Conservation (phyloP, 2,888 invertebrate genomes). For the Gonocerus acuteangulatus region DNA sequence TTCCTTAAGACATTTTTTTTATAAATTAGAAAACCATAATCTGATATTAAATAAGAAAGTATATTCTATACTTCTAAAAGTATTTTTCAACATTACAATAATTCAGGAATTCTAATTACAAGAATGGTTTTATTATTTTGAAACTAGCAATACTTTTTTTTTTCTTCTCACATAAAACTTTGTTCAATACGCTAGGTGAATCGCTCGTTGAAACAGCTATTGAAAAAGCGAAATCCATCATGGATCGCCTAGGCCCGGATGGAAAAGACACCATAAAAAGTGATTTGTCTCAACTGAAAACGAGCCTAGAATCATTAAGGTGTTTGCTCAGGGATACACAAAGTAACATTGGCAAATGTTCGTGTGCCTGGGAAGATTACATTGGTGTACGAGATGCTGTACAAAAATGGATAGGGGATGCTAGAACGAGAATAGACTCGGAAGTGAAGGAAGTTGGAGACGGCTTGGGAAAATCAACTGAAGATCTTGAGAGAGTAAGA, state of each 20-base stretch:
- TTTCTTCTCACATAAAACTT: background rate
- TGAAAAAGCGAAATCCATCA: slow-evolving; percentile 64
- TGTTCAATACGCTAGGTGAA: slow-evolving; percentile 45
- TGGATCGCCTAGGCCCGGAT: slow-evolving; percentile 69
- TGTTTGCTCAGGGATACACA: slow-evolving; percentile 69
- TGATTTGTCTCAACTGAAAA: slow-evolving; percentile 70
- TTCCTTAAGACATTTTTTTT: background rate
- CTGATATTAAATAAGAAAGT: no score
- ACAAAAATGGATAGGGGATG: slow-evolving; percentile 60
- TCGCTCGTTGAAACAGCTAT: slow-evolving; percentile 63
- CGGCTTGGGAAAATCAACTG: slow-evolving; percentile 54
- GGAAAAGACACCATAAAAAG: slow-evolving; percentile 73
- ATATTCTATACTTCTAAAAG: no score
- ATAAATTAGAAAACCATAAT: no score
- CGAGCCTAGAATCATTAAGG: slow-evolving; percentile 75
- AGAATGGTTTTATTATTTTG: no score
- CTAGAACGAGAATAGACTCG: slow-evolving; percentile 28
- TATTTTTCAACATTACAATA: no score
- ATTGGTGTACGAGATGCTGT: slow-evolving; percentile 63
- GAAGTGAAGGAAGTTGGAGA: slow-evolving; percentile 29
- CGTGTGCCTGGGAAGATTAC: slow-evolving; percentile 75
- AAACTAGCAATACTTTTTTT: no score
- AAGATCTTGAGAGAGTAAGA: slow-evolving; percentile 66
- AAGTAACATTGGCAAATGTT: slow-evolving; percentile 63
- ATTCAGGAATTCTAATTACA: no score